Base-by-base conservation (phyloP, 2,113 vertebrate genomes). In the pig (Sus scrofa) region DNA sequence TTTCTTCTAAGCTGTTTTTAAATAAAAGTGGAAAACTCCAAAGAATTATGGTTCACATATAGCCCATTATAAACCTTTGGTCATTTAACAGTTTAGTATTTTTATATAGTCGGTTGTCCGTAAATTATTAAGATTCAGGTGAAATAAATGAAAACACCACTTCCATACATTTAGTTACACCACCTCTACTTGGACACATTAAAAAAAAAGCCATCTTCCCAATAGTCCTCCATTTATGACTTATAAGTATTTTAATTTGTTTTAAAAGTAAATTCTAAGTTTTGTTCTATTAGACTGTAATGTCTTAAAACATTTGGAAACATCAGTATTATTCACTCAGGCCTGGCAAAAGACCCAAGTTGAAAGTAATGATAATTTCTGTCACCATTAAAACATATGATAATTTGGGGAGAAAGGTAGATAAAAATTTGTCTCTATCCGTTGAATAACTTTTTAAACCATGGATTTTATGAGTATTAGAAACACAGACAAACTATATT, bases 11-110 rank as follows among this genome's bases (percentile, higher is more conserved):
- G 20, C 67, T 60, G 60, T 87, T 91, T 79, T 95, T 91, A 91
- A 93, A 70, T 94, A 67, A 91, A 92, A 95, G 6, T 89, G 26
- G 44, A 89, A 95, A 96, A 77, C 24, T 89, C 56, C 44, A 92
- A 62, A 86, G 6, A 11, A 89, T 74, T 95, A 74, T 93, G 39
- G 26, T 62, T 94, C 54, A 79, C 15, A 67, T 85, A 26, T 62
- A 81, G 39, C 95, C 84, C 3, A 68, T 68, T 63, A 22, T 52
- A 86, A 86, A 22, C 22, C 27, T 91, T 74, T 95, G 52, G 14
- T 96, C 93, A 89, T 96, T 91, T 85, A 95, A 93, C 91, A 92
- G 56, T 63, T 92, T 96, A 77, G 11, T 94, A 77, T 92, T 96
- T 86, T 96, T 93, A 82, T 78, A 65, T 74, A 87, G 14, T 96